Conservation (phyloP, 2,888 invertebrate genomes). For the Drosophila neutralis region DNA sequence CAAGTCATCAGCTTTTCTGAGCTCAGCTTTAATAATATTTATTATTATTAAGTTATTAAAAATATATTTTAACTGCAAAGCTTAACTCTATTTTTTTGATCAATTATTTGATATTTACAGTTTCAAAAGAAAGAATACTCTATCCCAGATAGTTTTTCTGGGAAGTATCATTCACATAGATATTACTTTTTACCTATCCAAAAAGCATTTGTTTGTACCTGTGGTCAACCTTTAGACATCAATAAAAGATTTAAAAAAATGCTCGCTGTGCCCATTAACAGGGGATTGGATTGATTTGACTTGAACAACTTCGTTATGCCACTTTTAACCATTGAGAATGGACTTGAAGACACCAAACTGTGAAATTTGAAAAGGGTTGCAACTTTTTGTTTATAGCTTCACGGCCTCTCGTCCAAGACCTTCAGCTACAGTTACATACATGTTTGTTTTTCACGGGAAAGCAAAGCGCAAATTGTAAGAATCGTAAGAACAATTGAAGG, state of each 20-base stretch:
- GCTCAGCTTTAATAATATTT: background rate
- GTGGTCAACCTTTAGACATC: background rate
- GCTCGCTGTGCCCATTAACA: background rate
- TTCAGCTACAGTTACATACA: background rate
- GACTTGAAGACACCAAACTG: background rate
- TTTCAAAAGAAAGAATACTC: background rate
- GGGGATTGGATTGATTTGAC: background rate
- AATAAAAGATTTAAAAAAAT: background rate
- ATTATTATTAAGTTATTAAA: background rate
- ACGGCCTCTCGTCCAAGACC: slow-evolving; percentile 4
- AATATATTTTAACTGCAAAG: background rate
- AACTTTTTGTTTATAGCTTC: background rate
- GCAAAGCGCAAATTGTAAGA: slow-evolving; percentile 3
- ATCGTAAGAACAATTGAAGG: slow-evolving; percentile 20
- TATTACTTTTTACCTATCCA: background rate
- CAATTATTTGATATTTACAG: accelerated
- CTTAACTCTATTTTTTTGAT: background rate
- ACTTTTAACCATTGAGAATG: background rate
- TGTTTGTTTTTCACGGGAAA: slow-evolving; percentile 8
- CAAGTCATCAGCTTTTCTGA: background rate
- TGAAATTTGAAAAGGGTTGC: background rate
- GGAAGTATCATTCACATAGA: background rate
- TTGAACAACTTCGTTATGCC: background rate
- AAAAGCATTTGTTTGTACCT: accelerated
- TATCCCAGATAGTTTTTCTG: background rate